These are phyloP conservation scores for Zaprionus kolodkinae DNA, from an alignment of 1,140 invertebrate genomes.

Conservation along the genomic window DNA sequence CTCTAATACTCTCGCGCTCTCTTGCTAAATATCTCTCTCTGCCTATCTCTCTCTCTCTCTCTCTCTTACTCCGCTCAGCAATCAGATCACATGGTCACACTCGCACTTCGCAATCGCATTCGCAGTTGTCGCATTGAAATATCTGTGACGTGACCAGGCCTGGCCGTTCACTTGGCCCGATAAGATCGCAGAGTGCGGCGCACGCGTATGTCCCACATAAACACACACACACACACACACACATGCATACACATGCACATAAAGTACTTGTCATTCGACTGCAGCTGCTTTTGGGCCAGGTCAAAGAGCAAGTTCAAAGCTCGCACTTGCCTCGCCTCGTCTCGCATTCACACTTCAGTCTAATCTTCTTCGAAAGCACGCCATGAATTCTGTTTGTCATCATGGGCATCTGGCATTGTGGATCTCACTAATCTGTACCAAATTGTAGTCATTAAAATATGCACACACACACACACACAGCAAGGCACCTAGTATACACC, in stretches of 20 bases:
- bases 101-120: conserved; percentile 47
- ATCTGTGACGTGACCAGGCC: conserved; percentile 43
- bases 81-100: conserved; percentile 66
- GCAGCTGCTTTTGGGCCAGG: conserved; percentile 1
- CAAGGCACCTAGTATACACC: neutral
- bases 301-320: conserved; percentile 19
- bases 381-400: conserved; percentile 24
- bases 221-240: conserved; percentile 15
- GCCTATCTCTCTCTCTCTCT: neutral
- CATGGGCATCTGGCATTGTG: conserved; percentile 11
- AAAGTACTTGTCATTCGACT: conserved; percentile 33
- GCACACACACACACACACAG: neutral
- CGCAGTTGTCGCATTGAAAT: conserved; percentile 47
- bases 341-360: neutral
- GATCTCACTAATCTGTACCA: conserved; percentile 46
- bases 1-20: conserved; percentile 10
- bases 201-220: conserved; percentile 11
- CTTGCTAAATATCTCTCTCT: neutral
- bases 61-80: conserved; percentile 12
- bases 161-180: conserved; percentile 32
- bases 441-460: conserved; percentile 28
- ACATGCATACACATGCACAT: conserved; percentile 4
- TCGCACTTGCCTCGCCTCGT: neutral
- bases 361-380: conserved; percentile 24
- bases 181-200: conserved; percentile 18